A percentile compares a stretch with the other conserved stretches of the same genome.
These are phyloP conservation scores for Anorthoa munda DNA, from an alignment of 2,888 invertebrate species.

Conservation along the genomic window DNA sequence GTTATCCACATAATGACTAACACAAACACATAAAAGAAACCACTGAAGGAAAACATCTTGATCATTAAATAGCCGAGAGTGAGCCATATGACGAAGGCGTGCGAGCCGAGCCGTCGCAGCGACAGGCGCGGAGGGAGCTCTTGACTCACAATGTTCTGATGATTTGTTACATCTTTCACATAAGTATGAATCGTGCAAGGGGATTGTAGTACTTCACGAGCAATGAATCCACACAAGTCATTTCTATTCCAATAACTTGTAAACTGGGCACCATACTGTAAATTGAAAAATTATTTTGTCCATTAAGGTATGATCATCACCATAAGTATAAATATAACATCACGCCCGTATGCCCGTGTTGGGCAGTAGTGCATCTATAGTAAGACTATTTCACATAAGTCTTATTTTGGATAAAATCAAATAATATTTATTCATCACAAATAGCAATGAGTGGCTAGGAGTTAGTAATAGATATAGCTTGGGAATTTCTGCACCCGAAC, in stretches of 20 bases:
- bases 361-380: too few relatives aligned
- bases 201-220: constrained; percentile 92
- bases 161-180: constrained; percentile 91
- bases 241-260: constrained; percentile 92
- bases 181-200: constrained; percentile 92
- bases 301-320: neutral
- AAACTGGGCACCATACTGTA: constrained; percentile 93
- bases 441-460: too few relatives aligned
- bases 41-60: constrained; percentile 89
- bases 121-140: constrained; percentile 93
- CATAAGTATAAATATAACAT: too few relatives aligned
- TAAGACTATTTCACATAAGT: too few relatives aligned
- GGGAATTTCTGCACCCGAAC: too few relatives aligned
- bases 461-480: too few relatives aligned
- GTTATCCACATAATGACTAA: constrained; percentile 86
- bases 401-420: too few relatives aligned
- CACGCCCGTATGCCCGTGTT: too few relatives aligned
- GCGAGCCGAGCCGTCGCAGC: constrained; percentile 92
- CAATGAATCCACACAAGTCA: constrained; percentile 92
- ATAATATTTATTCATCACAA: too few relatives aligned
- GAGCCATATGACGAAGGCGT: constrained; percentile 91
- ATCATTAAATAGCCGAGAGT: constrained; percentile 88
- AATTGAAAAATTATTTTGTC: constrained; percentile 21
- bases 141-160: constrained; percentile 90
- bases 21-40: constrained; percentile 87